Conservation (phyloP, 1,140 invertebrate species). For the Cherax quadricarinatus region DNA sequence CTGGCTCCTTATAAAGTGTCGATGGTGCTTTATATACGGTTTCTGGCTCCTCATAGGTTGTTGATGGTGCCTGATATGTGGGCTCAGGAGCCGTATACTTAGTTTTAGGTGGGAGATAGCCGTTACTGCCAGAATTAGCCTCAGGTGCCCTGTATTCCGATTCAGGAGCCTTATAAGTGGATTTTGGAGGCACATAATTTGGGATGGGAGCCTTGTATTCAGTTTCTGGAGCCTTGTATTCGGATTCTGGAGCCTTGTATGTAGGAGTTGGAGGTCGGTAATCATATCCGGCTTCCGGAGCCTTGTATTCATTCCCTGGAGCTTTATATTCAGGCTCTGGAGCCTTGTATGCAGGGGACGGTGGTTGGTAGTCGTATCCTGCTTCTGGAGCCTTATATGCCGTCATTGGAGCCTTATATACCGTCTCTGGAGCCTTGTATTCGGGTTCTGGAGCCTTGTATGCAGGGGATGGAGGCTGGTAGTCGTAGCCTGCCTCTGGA, state of each 20-base stretch:
- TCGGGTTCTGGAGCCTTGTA: constrained; percentile 18
- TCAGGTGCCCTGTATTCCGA: constrained; percentile 19
- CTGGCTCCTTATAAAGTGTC: constrained; percentile 17
- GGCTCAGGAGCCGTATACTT: neutral
- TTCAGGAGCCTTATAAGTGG: constrained; percentile 23
- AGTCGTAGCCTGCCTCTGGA: constrained; percentile 23
- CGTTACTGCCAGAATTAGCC: no score
- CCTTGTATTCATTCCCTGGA: constrained; percentile 13
- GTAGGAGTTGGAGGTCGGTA: neutral
- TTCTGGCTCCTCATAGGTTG: constrained; percentile 13
- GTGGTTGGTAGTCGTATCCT: constrained; percentile 2
- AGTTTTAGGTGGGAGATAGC: neutral
- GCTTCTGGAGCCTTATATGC: constrained; percentile 39
- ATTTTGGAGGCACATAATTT: neutral
- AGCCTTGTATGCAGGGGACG: constrained; percentile 33
- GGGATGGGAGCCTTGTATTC: neutral
- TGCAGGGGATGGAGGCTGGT: constrained; percentile 14
- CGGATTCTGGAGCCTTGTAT: constrained; percentile 24
- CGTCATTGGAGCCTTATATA: constrained; percentile 9
- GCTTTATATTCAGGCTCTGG: constrained; percentile 35
- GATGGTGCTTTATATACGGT: constrained; percentile 25
- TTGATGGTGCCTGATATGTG: constrained; percentile 1
- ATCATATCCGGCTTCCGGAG: constrained; percentile 25
- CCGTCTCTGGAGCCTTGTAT: constrained; percentile 29
- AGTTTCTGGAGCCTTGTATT: constrained; percentile 15